A percentile compares a stretch with the other conserved stretches of the same genome.
Conservation (phyloP, 1,140 invertebrate genomes). For the Drosophila sp. region DNA sequence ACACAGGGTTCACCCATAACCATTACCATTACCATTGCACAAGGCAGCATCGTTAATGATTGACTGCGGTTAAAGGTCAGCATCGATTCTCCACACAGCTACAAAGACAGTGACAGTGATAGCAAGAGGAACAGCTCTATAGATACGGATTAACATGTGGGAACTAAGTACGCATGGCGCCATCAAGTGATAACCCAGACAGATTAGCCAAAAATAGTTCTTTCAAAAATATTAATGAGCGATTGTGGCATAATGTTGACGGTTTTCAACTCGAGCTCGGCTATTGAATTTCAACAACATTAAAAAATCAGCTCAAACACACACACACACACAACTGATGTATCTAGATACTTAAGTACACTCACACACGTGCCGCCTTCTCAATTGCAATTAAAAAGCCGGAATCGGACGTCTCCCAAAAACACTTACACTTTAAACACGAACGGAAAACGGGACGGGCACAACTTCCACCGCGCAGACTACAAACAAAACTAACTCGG, state of each 20-base stretch:
- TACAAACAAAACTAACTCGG: constrained; percentile 61
- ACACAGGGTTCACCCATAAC: constrained; percentile 33
- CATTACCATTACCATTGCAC: constrained; percentile 42
- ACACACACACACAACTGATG: constrained; percentile 10
- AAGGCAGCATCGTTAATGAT: constrained; percentile 43
- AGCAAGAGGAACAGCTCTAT: background rate
- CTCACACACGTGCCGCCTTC: constrained; percentile 65
- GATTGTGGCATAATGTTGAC: constrained; percentile 39
- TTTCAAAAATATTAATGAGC: constrained; percentile 22
- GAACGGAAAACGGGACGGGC: constrained; percentile 41
- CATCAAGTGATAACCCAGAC: constrained; percentile 56
- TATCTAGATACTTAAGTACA: constrained; percentile 29
- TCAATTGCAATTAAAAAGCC: constrained; percentile 76
- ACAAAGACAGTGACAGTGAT: background rate
- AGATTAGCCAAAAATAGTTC: constrained; percentile 31
- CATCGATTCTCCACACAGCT: constrained; percentile 24
- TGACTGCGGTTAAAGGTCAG: constrained; percentile 55
- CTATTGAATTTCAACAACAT: constrained; percentile 54
- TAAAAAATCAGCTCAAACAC: constrained; percentile 19
- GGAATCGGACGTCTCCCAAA: constrained; percentile 58
- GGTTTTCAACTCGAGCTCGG: constrained; percentile 19
- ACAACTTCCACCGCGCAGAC: constrained; percentile 66
- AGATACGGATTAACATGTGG: background rate
- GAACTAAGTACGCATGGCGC: constrained; percentile 31
- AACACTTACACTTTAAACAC: constrained; percentile 68